Evolutionary conservation across 2,113 vertebrate genomes (phyloP).

Genomic region (Brachyhypopomus gauderio): DNA sequence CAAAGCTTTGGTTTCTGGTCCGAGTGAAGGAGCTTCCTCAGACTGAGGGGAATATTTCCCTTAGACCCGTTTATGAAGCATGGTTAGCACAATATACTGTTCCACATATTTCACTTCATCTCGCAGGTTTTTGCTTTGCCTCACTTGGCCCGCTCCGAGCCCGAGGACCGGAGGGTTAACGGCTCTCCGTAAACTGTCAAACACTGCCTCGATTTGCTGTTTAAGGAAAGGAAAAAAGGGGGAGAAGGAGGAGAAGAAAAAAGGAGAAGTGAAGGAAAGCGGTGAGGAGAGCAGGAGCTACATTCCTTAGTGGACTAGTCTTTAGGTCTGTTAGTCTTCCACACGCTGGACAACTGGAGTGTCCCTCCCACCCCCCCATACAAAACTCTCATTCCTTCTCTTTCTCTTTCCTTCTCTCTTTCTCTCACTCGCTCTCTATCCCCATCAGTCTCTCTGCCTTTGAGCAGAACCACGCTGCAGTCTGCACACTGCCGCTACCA

Average conservation of each 20-base stretch:
- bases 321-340: slow-evolving; percentile 55
- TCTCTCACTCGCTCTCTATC: slow-evolving; percentile 55
- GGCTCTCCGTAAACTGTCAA: slow-evolving; percentile 46
- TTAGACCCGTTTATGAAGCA: slow-evolving; percentile 48
- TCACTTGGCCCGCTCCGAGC: slow-evolving; percentile 27
- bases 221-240: slow-evolving; percentile 15
- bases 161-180: slow-evolving; percentile 43
- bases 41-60: slow-evolving; percentile 52
- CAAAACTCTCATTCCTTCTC: slow-evolving; percentile 63
- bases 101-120: slow-evolving; percentile 50
- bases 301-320: slow-evolving; percentile 32
- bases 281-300: slow-evolving; percentile 8
- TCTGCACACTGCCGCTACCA: slow-evolving; percentile 65
- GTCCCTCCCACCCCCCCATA: slow-evolving; percentile 57
- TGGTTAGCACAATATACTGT: slow-evolving; percentile 50
- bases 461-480: slow-evolving; percentile 74
- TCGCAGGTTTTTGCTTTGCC: slow-evolving; percentile 48
- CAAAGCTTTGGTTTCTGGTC: slow-evolving; percentile 47
- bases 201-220: slow-evolving; percentile 22
- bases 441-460: slow-evolving; percentile 61
- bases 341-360: slow-evolving; percentile 67
- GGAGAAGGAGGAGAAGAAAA: slow-evolving; percentile 18
- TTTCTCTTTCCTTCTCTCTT: slow-evolving; percentile 52
- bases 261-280: slow-evolving; percentile 67
- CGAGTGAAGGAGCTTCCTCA: slow-evolving; percentile 52